Conservation (phyloP, 2,797 vertebrate genomes). For the Mergus octosetaceus region DNA sequence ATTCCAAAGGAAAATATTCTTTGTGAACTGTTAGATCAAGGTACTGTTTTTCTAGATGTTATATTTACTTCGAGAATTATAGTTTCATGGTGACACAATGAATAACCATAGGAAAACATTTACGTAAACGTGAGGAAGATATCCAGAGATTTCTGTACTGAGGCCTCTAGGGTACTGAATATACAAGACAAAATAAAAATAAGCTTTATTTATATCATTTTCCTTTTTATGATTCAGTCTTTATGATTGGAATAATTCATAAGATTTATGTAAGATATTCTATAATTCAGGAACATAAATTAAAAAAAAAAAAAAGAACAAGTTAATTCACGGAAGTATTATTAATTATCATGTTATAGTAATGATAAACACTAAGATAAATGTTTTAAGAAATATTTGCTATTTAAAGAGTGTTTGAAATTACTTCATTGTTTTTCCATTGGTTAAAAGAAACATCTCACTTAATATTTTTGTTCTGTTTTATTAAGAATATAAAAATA, state of each 20-base stretch:
- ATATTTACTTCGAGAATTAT: not conserved
- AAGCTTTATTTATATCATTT: not conserved
- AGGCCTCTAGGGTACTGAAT: not conserved
- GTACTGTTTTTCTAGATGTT: not conserved
- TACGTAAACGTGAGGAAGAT: not conserved
- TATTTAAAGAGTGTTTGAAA: not conserved
- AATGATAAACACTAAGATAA: not conserved
- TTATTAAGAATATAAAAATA: slow-evolving; percentile 12
- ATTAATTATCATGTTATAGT: not conserved
- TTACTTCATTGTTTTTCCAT: not conserved
- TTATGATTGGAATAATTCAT: not conserved
- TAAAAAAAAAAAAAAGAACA: not conserved
- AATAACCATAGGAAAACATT: not conserved
- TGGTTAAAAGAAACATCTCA: not conserved
- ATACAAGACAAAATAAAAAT: not conserved
- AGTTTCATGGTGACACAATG: not conserved
- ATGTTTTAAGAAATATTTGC: not conserved
- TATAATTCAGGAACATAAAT: not conserved
- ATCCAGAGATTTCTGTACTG: not conserved
- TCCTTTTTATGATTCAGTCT: not conserved
- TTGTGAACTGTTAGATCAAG: not conserved
- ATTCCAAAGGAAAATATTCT: not conserved
- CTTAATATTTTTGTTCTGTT: not conserved
- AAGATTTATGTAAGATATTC: not conserved
- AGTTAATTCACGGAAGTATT: not conserved